phyloP scores from a whole-genome alignment of 2,888 invertebrate genomes.

The Colletes collaris region DNA sequence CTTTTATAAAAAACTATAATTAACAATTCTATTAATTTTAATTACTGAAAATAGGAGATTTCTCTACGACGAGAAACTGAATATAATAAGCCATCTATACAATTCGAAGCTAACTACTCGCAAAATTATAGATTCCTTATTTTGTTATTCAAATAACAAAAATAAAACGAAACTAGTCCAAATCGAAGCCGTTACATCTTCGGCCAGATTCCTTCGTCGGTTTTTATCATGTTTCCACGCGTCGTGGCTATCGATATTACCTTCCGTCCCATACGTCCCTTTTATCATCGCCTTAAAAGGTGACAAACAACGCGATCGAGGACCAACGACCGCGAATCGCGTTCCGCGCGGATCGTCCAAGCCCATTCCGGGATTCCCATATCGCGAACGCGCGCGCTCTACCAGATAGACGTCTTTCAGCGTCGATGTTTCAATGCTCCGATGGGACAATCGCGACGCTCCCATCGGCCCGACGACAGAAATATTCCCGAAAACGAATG shows the following conservation, averaged over 20 bases:
- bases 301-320: background rate
- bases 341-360: background rate
- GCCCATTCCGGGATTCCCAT: conserved; percentile 1
- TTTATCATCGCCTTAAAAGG: background rate
- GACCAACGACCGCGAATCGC: background rate
- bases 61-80: too few relatives aligned
- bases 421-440: conserved; percentile 28
- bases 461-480: conserved; percentile 26
- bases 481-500: conserved; percentile 48
- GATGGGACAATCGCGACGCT: conserved; percentile 23
- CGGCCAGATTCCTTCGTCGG: too few relatives aligned
- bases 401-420: background rate
- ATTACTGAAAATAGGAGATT: too few relatives aligned
- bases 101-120: too few relatives aligned
- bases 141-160: too few relatives aligned
- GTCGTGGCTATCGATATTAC: background rate
- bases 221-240: too few relatives aligned
- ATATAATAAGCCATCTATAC: too few relatives aligned
- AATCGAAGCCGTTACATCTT: too few relatives aligned
- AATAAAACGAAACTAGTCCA: too few relatives aligned
- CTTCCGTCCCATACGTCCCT: background rate
- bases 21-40: too few relatives aligned
- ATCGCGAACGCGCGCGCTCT: background rate
- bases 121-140: too few relatives aligned
- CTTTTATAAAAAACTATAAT: too few relatives aligned